A percentile compares a stretch with the other conserved stretches of the same genome.
Evolutionary conservation across 1,140 invertebrate species (phyloP).

Genomic region (Pseudomyrmex dendroicus): DNA sequence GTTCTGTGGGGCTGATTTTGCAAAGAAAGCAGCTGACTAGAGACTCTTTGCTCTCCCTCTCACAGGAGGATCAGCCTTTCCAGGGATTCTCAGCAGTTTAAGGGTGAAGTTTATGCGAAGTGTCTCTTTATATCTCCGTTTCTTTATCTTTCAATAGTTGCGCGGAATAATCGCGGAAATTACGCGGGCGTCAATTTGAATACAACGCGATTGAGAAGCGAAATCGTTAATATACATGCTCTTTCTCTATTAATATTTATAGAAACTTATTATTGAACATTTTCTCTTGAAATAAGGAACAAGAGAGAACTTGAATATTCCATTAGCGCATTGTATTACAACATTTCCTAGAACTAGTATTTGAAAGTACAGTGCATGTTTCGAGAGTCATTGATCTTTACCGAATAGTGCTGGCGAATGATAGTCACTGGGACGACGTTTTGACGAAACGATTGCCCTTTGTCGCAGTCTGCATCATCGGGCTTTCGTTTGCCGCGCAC

Average conservation of each 20-base stretch:
- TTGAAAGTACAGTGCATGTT: background rate
- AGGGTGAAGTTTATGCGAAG: slow-evolving; percentile 6
- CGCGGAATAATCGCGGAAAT: background rate
- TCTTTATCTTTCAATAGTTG: background rate
- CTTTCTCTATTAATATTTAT: no score
- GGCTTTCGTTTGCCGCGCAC: slow-evolving; percentile 66
- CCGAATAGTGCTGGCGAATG: slow-evolving; percentile 59
- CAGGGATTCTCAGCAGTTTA: slow-evolving; percentile 77
- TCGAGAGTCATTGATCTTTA: slow-evolving; percentile 1
- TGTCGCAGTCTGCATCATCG: slow-evolving; percentile 50
- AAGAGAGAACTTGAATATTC: background rate
- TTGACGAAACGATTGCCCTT: slow-evolving; percentile 47
- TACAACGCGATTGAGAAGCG: background rate
- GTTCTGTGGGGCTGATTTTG: slow-evolving; percentile 77
- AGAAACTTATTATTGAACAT: background rate
- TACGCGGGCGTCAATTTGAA: background rate
- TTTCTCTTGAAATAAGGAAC: background rate
- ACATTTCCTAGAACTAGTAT: background rate
- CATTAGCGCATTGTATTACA: slow-evolving; percentile 28
- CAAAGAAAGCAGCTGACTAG: slow-evolving; percentile 83
- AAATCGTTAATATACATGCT: no score
- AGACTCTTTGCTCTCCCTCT: slow-evolving; percentile 75
- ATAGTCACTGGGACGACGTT: slow-evolving; percentile 75
- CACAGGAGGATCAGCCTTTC: slow-evolving; percentile 69
- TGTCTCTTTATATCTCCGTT: background rate